Evolutionary conservation across 2,888 invertebrate species (phyloP).

Genomic region (Drosophila nr. medialis): DNA sequence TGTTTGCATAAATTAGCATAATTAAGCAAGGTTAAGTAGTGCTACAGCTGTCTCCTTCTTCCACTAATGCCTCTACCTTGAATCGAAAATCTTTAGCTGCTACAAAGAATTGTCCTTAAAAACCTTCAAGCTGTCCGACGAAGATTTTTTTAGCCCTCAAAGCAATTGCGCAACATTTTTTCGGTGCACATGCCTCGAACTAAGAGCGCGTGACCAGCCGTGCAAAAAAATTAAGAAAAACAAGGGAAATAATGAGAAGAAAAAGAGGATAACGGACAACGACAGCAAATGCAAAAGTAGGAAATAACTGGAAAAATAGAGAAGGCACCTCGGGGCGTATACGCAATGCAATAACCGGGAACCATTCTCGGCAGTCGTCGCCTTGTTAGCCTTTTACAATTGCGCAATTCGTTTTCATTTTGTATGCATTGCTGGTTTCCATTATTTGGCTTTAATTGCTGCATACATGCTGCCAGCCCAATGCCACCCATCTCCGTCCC

Average conservation of each 20-base stretch:
- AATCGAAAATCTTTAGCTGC: conserved; percentile 18
- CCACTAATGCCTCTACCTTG: not conserved
- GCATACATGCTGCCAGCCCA: conserved; percentile 53
- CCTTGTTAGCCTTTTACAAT: conserved; percentile 72
- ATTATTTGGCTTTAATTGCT: conserved; percentile 80
- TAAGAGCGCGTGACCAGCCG: conserved; percentile 66
- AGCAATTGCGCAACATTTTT: conserved; percentile 59
- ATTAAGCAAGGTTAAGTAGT: conserved; percentile 65
- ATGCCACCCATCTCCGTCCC: not conserved
- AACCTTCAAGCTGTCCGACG: conserved; percentile 10
- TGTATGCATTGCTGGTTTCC: conserved; percentile 75
- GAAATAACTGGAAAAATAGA: conserved; percentile 49
- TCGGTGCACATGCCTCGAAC: conserved; percentile 35
- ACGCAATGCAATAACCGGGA: conserved; percentile 62
- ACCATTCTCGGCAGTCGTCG: conserved; percentile 54
- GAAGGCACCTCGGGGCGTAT: conserved; percentile 60
- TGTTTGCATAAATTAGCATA: conserved; percentile 80
- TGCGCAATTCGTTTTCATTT: conserved; percentile 74
- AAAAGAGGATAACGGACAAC: conserved; percentile 13
- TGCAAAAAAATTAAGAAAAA: conserved; percentile 28
- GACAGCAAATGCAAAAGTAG: conserved; percentile 64
- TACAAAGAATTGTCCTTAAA: conserved; percentile 43
- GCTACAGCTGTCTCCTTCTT: not conserved
- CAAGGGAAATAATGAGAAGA: conserved; percentile 3
- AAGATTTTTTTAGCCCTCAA: conserved; percentile 42